Evolutionary conservation across 2,113 vertebrate species (phyloP), one percentile per base, ranked within the genome.

Genomic region (Brachyistius frenatus): DNA sequence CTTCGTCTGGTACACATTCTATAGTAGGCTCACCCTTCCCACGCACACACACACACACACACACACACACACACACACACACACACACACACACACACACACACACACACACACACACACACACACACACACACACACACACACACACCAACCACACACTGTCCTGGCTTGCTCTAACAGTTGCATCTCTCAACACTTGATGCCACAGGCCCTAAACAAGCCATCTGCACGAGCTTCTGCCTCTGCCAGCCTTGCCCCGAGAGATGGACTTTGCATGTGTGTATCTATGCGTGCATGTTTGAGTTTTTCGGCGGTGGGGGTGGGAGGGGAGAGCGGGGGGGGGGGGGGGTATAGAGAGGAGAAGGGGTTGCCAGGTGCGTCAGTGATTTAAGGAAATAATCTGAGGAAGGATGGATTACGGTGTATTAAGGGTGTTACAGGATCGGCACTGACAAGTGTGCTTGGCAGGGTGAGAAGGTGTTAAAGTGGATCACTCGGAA

Each of bases 211-310:
- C 79, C 73, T 60, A 72, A 90, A 87, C 76, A 79, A 87, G 88
- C 88, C 91, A 92, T 89, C 91, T 92, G 91, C 79, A 88, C 78
- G 37, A 23, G 37, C 76, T 57, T 76, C 54, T 66, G 64, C 57
- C 57, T 81, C 66, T 87, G 88, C 84, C 91, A 91, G 66, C 74
- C 64, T 54, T n/a, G 65, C 81, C 88, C 60, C 58, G 0, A 75
- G 83, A 89, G 83, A 80, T 23, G 35, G 60, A 77, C 54, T 39
- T 16, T 76, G 47, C 73, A 14, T 74, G 37, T 79, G 66, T 62
- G 52, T 84, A 14, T 73, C 57, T n/a, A 14, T 64, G 15, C 32
- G 37, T 62, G n/a, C 31, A 61, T 47, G 11, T 64, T 16, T 62
- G 50, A 50, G 39, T 37, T 32, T 61, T 37, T 47, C 64, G n/a